Percentiles rank a stretch among this genome's conserved stretches.
These are phyloP conservation scores for Stenotaenia linearis DNA, from an alignment of 2,888 invertebrate species.

Conservation along the genomic window DNA sequence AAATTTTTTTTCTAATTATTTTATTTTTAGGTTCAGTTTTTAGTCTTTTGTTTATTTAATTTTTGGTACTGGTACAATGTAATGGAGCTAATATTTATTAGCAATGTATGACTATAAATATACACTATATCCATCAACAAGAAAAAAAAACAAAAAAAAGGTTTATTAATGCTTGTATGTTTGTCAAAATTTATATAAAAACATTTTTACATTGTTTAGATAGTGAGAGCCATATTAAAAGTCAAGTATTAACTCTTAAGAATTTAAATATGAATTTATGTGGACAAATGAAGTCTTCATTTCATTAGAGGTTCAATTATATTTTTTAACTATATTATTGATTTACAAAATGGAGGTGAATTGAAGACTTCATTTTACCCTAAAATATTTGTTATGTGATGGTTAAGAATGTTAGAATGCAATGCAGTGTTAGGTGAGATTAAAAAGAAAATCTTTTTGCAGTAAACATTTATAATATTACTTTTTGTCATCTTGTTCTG, in stretches of 20 bases:
- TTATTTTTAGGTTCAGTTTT: not conserved
- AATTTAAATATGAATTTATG: not conserved
- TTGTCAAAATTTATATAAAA: not conserved
- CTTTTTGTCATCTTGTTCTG: not conserved
- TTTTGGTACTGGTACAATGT: not conserved
- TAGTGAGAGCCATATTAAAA: not conserved
- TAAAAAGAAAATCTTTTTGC: not conserved
- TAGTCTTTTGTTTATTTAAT: not conserved
- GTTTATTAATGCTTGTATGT: not conserved
- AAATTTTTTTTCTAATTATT: not conserved
- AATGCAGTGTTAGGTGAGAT: not conserved
- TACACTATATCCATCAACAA: not conserved
- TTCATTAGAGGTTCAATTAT: too few relatives aligned
- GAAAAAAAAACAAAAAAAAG: not conserved
- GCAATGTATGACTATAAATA: not conserved
- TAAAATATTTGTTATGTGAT: not conserved
- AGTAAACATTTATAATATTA: not conserved
- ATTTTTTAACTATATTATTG: not conserved
- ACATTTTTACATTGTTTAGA: slow-evolving; percentile 3
- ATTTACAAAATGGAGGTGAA: not conserved
- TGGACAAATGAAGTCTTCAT: not conserved
- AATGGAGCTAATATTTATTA: slow-evolving; percentile 4
- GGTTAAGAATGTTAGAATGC: not conserved
- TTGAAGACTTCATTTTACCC: not conserved
- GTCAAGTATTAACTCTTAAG: not conserved